A percentile compares a stretch with the other conserved stretches of the same genome.
Conservation (phyloP, 2,113 vertebrate genomes). For the Nycticryphes semicollaris region DNA sequence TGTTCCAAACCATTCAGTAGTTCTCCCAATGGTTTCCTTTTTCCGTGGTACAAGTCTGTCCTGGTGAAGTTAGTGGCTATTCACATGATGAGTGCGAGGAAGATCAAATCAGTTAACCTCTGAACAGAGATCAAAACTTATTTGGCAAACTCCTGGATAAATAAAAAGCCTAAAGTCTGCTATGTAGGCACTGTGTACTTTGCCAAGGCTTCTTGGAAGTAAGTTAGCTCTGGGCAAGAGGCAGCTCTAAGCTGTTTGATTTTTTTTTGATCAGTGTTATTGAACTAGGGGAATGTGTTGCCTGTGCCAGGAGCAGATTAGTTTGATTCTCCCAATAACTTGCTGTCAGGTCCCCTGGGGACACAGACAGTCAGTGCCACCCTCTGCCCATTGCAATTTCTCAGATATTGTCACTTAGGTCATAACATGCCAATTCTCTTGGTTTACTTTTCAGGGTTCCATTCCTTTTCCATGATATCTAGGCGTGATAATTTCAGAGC, state of each 20-base stretch:
- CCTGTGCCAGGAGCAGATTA: not conserved
- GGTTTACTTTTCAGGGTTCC: not conserved
- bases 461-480: not conserved
- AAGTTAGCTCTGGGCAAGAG: not conserved
- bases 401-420: not conserved
- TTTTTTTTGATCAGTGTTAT: not conserved
- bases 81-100: not conserved
- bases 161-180: not conserved
- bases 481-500: not conserved
- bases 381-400: not conserved
- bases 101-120: not conserved
- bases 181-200: not conserved
- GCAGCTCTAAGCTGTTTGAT: not conserved
- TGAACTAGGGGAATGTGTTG: not conserved
- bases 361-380: accelerated
- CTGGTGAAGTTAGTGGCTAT: not conserved
- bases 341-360: not conserved
- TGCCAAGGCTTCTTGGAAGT: not conserved
- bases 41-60: not conserved
- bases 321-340: not conserved
- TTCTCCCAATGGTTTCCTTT: not conserved
- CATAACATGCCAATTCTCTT: not conserved
- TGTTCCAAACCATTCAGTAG: not conserved
- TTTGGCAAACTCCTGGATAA: not conserved
- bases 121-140: not conserved